A percentile compares a stretch with the other conserved stretches of the same genome.
phyloP scores from a whole-genome alignment of 2,113 vertebrate species.

The Corythornis vintsioides region DNA sequence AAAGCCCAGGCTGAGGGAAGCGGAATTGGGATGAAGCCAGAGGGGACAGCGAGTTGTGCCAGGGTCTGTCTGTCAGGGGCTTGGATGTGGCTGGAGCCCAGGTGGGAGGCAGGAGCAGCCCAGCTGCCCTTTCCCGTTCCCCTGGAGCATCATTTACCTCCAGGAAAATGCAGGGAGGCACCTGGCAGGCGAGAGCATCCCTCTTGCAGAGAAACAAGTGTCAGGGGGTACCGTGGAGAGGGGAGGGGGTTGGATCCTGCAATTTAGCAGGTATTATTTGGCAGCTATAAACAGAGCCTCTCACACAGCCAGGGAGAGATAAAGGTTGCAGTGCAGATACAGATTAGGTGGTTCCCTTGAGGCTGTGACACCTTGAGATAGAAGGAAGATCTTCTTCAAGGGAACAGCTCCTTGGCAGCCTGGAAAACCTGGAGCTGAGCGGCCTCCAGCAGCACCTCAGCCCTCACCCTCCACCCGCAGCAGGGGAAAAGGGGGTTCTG shows the following conservation, averaged over 20 bases:
- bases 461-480: background rate
- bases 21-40: background rate
- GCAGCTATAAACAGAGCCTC: constrained; percentile 66
- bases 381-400: constrained; percentile 64
- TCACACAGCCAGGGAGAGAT: constrained; percentile 33
- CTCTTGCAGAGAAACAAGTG: constrained; percentile 13
- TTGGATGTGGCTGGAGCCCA: background rate
- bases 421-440: constrained; percentile 51
- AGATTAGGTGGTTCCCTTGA: constrained; percentile 69
- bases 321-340: constrained; percentile 68
- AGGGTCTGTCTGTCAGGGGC: background rate
- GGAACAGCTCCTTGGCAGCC: constrained; percentile 64
- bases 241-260: background rate
- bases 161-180: background rate
- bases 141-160: background rate
- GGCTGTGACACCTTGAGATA: constrained; percentile 65
- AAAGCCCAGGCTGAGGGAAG: background rate
- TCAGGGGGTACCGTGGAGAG: background rate
- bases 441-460: background rate
- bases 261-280: constrained; percentile 59
- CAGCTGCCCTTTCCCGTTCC: background rate
- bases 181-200: constrained; percentile 12
- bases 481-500: background rate
- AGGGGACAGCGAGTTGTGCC: background rate
- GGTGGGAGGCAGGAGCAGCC: background rate